Conservation (phyloP, 2,797 vertebrate species). For the Thaleichthys pacificus region DNA sequence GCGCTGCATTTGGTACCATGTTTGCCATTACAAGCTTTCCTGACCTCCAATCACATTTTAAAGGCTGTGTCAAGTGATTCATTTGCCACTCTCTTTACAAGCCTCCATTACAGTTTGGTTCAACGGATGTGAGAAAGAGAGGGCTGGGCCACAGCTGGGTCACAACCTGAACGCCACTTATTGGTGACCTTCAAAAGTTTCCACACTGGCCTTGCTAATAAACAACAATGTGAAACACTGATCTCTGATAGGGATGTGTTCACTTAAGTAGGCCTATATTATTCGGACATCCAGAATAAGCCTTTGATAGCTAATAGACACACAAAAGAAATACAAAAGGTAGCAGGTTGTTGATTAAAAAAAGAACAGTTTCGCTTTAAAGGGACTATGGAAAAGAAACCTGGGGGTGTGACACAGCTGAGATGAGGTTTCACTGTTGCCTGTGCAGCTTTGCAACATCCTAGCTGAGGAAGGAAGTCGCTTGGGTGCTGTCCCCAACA, state of each 20-base stretch:
- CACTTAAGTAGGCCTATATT: neutral
- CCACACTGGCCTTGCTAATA: neutral
- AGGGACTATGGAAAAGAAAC: neutral
- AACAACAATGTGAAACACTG: neutral
- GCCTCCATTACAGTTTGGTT: neutral
- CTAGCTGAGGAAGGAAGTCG: slow-evolving; percentile 33
- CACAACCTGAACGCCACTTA: neutral
- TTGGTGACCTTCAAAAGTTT: neutral
- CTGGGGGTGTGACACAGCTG: neutral
- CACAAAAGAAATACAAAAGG: neutral
- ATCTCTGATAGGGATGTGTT: neutral
- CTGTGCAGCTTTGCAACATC: slow-evolving; percentile 19
- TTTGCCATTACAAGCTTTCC: neutral
- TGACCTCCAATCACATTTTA: neutral
- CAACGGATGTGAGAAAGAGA: neutral
- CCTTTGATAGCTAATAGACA: neutral
- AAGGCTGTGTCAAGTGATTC: neutral
- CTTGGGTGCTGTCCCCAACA: slow-evolving; percentile 16
- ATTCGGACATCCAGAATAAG: neutral
- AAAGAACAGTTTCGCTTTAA: neutral
- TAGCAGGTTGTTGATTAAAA: neutral
- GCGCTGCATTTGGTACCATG: neutral
- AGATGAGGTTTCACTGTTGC: slow-evolving; percentile 12
- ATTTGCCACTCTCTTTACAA: neutral
- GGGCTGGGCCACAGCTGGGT: neutral